Base-by-base conservation (phyloP, 1,140 invertebrate species). In the Drosophila sturtevanti region DNA sequence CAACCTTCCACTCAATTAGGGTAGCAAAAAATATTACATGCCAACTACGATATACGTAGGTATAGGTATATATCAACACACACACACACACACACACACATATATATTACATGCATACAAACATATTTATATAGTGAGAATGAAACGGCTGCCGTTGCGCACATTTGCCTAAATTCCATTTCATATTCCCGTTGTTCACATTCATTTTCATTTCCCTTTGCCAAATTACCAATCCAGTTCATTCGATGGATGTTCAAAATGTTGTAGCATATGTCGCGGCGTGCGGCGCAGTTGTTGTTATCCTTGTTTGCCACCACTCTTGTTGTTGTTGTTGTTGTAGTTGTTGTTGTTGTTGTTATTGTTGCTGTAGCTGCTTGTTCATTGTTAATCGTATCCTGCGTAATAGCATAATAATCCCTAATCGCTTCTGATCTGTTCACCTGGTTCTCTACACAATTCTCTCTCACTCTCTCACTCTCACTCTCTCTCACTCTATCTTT, bases 361-460 rank as follows among this genome's bases (percentile, higher is more conserved):
- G 60, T 12, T 38, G 63, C 14, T 52, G 74, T 59, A 61, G 64
- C 62, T 67, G 69, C 44, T 48, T 48, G 60, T 58, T 35, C 77
- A 89, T 87, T 89, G 84, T 89, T 89, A 89, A 89, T 89, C 84
- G 85, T 78, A 89, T 89, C 84, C 84, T 89, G 84, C 84, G 84
- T 89, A 89, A 89, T 89, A 89, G 84, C 84, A 89, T 89, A 89
- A 89, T 89, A 89, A 89, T 89, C 84, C 84, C 84, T 89, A 89
- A 89, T 89, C 84, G 84, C 84, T 89, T 89, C 84, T 82, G 84
- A 89, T 89, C 85, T 75, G 84, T 89, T 89, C 85, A 89, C 79
- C 84, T 87, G 84, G 84, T 84, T 86, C 65, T 41, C 72, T 12
- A n/a, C n/a, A n/a, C n/a, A n/a, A n/a, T 67, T 4, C 66, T 1